phyloP scores from a whole-genome alignment of 2,888 invertebrate genomes.

The Amphipyra berbera region DNA sequence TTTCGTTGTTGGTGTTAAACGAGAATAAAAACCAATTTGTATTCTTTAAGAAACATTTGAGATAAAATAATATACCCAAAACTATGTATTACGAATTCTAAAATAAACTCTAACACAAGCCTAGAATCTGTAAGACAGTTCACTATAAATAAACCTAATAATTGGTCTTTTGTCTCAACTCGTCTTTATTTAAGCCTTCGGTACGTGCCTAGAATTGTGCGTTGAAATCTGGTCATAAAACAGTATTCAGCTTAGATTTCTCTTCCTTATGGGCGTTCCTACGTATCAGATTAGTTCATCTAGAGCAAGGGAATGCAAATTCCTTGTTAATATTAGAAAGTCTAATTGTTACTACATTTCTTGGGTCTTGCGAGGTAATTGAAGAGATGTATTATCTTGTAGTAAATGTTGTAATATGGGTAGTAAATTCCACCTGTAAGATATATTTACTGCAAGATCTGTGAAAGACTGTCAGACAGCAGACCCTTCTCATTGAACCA shows the following conservation, averaged over 20 bases:
- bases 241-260: constrained; percentile 35
- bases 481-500: too few species aligned
- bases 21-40: background rate
- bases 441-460: too few species aligned
- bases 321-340: constrained; percentile 51
- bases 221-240: constrained; percentile 24
- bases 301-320: constrained; percentile 49
- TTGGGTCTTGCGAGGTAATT: background rate
- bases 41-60: background rate
- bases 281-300: constrained; percentile 39
- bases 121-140: constrained; percentile 24
- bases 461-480: too few species aligned
- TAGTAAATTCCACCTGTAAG: too few species aligned
- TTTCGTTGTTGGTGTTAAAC: too few species aligned
- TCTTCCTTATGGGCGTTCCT: constrained; percentile 48
- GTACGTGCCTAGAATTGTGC: constrained; percentile 45
- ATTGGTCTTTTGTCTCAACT: constrained; percentile 17
- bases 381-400: constrained; percentile 9
- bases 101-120: constrained; percentile 3
- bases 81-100: background rate
- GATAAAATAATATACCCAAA: too few species aligned
- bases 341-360: constrained; percentile 34
- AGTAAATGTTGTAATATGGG: background rate
- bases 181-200: constrained; percentile 8
- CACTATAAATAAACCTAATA: constrained; percentile 29